Conservation (phyloP, 2,113 vertebrate species). For the Emydura subglobosa region DNA sequence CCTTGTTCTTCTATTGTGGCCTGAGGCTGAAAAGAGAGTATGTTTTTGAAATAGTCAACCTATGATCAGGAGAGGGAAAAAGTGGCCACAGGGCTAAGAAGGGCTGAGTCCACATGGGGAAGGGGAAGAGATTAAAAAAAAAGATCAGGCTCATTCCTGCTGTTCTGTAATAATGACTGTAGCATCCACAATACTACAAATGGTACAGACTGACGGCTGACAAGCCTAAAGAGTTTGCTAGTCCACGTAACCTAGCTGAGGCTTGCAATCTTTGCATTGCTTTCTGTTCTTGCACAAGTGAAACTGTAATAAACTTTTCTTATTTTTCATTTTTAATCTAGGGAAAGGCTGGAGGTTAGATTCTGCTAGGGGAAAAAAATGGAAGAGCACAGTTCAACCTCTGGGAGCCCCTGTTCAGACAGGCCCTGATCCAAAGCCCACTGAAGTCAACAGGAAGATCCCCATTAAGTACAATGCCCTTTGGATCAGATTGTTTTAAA, state of each 20-base stretch:
- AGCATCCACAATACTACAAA: background rate
- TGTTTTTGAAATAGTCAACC: background rate
- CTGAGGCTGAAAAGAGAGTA: background rate
- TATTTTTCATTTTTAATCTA: background rate
- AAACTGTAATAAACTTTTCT: background rate
- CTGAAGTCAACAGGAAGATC: background rate
- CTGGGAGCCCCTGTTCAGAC: background rate
- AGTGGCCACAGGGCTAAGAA: background rate
- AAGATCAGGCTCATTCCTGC: background rate
- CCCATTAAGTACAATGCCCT: background rate
- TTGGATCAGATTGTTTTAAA: background rate
- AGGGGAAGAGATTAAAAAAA: background rate
- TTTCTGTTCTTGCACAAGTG: background rate
- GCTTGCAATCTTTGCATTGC: background rate
- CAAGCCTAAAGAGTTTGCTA: background rate
- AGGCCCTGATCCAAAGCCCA: background rate
- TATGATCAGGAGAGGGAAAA: constrained; percentile 1
- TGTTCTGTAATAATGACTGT: background rate
- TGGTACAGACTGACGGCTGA: background rate
- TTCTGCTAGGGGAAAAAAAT: background rate
- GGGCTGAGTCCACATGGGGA: background rate
- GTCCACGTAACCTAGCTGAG: background rate
- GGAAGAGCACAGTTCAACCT: background rate
- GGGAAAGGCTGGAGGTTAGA: background rate
- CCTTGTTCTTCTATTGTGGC: constrained; percentile 20